Evolutionary conservation across 2,797 vertebrate species (phyloP), one percentile per base, ranked within the genome.

Genomic region (Lindbergichthys nudifrons): DNA sequence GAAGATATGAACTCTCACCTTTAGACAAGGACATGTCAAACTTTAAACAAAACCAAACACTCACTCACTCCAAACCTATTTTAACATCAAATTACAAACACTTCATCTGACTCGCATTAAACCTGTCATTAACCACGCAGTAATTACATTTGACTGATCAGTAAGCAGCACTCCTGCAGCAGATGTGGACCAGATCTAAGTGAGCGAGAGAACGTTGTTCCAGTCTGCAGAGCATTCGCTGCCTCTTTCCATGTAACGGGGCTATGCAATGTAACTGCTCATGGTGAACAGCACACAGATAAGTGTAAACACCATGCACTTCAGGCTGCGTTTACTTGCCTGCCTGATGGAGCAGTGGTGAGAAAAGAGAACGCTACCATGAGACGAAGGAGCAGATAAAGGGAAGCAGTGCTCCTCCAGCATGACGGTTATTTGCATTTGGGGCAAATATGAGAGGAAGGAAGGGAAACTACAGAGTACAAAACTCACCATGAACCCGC

Each of bases 391-490:
- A 74, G 60, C 76, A 70, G 60, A 82, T 74, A 65, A 70, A 68
- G 70, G 2, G 70, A 65, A 84, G 66, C 65, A 26, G 45, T 2
- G 41, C 78, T 63, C 5, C 2, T 60, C 26, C 10, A 41, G 62
- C 42, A 69, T 68, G 72, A 84, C 21, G n/a, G 63, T 57, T 82
- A 80, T 89, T 88, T 89, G 65, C 79, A 88, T 81, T 73, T 5
- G 45, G 74, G 53, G 57, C 53, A 76, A 89, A 85, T 56, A 80
- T 53, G 43, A 82, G 81, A 77, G 65, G 73, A 82, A 86, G 73
- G 67, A 76, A 65, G 65, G 81, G 74, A 78, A 89, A 90, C 83
- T 87, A 81, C 82, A 89, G 75, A 85, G 77, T 45, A 56, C 71
- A 61, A 77, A 79, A 65, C 6, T 58, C 75, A 75, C 81, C 54